Conservation (phyloP, 92 coral and sea anemone species). For the Zoanthus solanderi region DNA sequence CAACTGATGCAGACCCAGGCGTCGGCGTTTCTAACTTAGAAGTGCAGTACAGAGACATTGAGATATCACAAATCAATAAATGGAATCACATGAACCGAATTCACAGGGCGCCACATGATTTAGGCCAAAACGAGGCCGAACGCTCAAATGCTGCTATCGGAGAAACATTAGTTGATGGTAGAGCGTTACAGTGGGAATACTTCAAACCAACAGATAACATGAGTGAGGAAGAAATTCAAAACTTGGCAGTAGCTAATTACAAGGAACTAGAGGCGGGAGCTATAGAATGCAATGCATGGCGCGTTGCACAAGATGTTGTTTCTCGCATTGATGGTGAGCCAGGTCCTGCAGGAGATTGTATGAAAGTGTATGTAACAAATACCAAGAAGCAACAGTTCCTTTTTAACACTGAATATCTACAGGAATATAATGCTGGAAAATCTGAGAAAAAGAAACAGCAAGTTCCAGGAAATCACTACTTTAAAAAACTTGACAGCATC, state of each 20-base stretch:
- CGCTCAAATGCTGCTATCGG: conserved; percentile 68
- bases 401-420: conserved; percentile 62
- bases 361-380: too few relatives aligned
- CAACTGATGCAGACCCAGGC: conserved; percentile 70
- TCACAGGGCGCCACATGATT: conserved; percentile 64
- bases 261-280: conserved; percentile 49
- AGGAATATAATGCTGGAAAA: conserved; percentile 65
- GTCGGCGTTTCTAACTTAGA: conserved; percentile 61
- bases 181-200: conserved; percentile 64
- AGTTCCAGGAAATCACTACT: conserved; percentile 68
- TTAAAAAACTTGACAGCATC: conserved; percentile 51
- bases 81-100: conserved; percentile 56
- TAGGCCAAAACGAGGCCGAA: conserved; percentile 70
- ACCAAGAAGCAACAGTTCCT: too few relatives aligned
- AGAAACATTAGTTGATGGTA: conserved; percentile 71
- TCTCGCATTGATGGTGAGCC: conserved; percentile 64
- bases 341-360: conserved; percentile 69
- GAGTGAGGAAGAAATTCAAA: conserved; percentile 35
- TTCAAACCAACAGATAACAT: conserved; percentile 54
- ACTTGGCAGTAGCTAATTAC: conserved; percentile 48
- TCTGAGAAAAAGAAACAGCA: conserved; percentile 58
- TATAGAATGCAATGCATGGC: conserved; percentile 66
- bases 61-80: conserved; percentile 59
- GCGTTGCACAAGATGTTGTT: conserved; percentile 66
- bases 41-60: conserved; percentile 57